phyloP scores from a whole-genome alignment of 2,797 vertebrate species.

The Leptoclinus maculatus region DNA sequence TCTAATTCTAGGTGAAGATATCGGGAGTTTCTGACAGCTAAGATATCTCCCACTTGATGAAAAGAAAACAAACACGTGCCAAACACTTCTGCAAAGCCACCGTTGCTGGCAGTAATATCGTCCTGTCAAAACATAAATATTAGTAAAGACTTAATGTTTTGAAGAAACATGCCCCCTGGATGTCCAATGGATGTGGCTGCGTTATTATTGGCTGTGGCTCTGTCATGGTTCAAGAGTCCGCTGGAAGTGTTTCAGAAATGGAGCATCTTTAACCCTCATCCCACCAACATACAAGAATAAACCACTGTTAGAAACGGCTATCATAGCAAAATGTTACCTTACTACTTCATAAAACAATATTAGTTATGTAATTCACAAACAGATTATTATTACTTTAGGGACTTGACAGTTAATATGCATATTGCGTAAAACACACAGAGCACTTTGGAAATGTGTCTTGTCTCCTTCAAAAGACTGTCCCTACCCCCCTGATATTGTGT shows the following conservation, averaged over 20 bases:
- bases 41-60: not conserved
- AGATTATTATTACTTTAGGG: no score
- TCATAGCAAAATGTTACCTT: not conserved
- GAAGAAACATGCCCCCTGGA: not conserved
- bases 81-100: not conserved
- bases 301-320: not conserved
- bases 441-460: not conserved
- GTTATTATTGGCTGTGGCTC: not conserved
- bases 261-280: slow-evolving; percentile 4
- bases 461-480: not conserved
- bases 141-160: not conserved
- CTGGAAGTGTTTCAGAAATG: slow-evolving; percentile 15
- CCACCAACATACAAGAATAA: not conserved
- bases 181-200: not conserved
- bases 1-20: slow-evolving; percentile 1
- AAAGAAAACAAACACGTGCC: not conserved
- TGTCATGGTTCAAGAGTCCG: not conserved
- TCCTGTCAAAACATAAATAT: not conserved
- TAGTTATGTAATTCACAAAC: no score
- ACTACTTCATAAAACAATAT: not conserved
- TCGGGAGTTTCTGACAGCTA: not conserved
- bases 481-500: not conserved
- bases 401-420: not conserved
- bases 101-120: not conserved
- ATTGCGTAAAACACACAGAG: not conserved